These are phyloP conservation scores for Chrysopa pallens DNA, from an alignment of 1,140 invertebrate species.

Conservation along the genomic window DNA sequence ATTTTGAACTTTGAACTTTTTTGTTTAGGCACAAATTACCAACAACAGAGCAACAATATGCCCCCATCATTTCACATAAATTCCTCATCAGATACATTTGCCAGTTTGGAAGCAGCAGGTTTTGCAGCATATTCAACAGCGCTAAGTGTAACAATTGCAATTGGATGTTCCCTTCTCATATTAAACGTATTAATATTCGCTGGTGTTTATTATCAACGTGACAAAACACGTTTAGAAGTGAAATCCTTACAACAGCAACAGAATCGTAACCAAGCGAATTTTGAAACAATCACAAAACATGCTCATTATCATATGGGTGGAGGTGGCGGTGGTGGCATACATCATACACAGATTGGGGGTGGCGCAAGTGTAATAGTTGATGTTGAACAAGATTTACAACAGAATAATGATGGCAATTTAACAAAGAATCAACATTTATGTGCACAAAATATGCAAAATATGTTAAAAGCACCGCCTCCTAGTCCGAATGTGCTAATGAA, in stretches of 20 bases:
- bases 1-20: conserved; percentile 12
- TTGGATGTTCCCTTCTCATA: conserved; percentile 70
- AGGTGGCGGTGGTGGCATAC: too few relatives aligned
- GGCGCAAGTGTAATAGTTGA: conserved; percentile 50
- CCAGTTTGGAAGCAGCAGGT: conserved; percentile 59
- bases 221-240: conserved; percentile 64
- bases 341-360: conserved; percentile 37
- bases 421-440: conserved; percentile 32
- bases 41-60: conserved; percentile 32
- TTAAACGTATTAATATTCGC: conserved; percentile 76
- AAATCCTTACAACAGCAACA: conserved; percentile 50
- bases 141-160: conserved; percentile 70
- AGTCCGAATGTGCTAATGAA: conserved; percentile 34
- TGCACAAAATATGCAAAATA: conserved; percentile 35
- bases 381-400: conserved; percentile 49
- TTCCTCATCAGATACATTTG: conserved; percentile 44
- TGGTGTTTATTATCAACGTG: conserved; percentile 70
- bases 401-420: conserved; percentile 15
- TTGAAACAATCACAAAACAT: conserved; percentile 46
- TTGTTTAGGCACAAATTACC: conserved; percentile 26
- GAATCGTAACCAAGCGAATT: conserved; percentile 49
- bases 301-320: conserved; percentile 42
- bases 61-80: conserved; percentile 37
- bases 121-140: conserved; percentile 67
- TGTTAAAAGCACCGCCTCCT: conserved; percentile 31